phyloP scores from a whole-genome alignment of 1,140 invertebrate genomes.

The Macrosteles quadrilineatus region DNA sequence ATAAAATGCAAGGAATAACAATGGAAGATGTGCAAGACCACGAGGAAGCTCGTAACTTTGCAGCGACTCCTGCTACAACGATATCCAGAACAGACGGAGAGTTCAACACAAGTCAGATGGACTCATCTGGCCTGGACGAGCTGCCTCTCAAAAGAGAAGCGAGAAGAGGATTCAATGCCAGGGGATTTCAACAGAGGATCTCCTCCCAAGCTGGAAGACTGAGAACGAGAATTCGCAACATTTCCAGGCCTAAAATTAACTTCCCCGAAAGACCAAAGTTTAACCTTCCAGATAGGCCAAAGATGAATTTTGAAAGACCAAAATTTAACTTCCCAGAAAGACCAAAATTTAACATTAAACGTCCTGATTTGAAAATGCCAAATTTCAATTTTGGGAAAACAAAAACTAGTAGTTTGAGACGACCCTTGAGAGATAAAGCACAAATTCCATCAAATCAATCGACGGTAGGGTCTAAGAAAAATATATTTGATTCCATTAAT shows the following conservation, averaged over 20 bases:
- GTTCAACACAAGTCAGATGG: constrained; percentile 67
- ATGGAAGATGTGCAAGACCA: constrained; percentile 55
- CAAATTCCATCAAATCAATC: constrained; percentile 25
- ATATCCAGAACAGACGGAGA: constrained; percentile 65
- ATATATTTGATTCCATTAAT: constrained; percentile 63
- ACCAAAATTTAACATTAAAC: constrained; percentile 43
- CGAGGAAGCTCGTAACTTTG: constrained; percentile 56
- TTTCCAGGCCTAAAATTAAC: constrained; percentile 45
- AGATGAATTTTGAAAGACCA: constrained; percentile 61
- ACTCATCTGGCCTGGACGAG: constrained; percentile 63
- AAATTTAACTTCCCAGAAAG: constrained; percentile 63
- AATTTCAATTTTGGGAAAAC: constrained; percentile 33
- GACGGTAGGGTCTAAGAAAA: constrained; percentile 46
- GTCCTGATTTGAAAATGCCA: constrained; percentile 30
- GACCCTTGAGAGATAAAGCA: constrained; percentile 38
- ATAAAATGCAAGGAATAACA: constrained; percentile 37
- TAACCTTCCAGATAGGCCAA: constrained; percentile 57
- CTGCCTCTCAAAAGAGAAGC: constrained; percentile 60
- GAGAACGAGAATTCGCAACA: constrained; percentile 36
- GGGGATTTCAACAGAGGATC: constrained; percentile 58
- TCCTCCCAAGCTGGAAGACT: constrained; percentile 53
- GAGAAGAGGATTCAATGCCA: constrained; percentile 52
- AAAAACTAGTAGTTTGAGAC: constrained; percentile 35
- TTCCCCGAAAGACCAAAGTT: constrained; percentile 56
- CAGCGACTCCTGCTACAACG: constrained; percentile 52